These are phyloP conservation scores for Bucorvus abyssinicus DNA, from an alignment of 2,797 vertebrate species.

Conservation along the genomic window DNA sequence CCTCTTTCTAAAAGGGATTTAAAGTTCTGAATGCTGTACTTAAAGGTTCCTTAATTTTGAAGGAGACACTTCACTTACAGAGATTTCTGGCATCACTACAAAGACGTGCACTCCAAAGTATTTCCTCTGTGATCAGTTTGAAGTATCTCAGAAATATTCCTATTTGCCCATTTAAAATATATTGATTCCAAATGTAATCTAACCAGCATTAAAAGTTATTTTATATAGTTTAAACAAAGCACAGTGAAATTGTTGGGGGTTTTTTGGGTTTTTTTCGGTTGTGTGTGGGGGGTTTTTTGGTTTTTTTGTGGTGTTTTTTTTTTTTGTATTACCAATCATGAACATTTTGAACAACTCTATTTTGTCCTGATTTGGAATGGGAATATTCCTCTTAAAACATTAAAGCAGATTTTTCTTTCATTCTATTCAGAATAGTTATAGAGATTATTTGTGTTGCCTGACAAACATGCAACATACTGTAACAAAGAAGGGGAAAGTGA, in stretches of 20 bases:
- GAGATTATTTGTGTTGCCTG: not conserved
- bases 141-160: not conserved
- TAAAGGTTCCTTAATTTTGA: not conserved
- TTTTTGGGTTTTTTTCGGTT: no score
- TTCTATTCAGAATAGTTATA: not conserved
- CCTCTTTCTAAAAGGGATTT: not conserved
- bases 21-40: not conserved
- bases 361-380: not conserved
- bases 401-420: not conserved
- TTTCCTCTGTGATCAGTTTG: not conserved
- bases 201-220: not conserved
- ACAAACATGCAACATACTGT: not conserved
- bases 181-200: not conserved
- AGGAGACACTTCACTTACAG: not conserved
- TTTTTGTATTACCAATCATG: not conserved
- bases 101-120: not conserved
- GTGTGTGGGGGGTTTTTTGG: no score
- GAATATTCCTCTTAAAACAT: not conserved
- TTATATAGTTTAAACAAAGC: not conserved
- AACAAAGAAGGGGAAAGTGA: not conserved
- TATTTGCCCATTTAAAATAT: not conserved
- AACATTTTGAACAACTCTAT: not conserved
- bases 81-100: not conserved
- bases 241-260: not conserved
- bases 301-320: accelerated